phyloP scores from a whole-genome alignment of 2,888 invertebrate species.

The Drosophila nr. medialis region DNA sequence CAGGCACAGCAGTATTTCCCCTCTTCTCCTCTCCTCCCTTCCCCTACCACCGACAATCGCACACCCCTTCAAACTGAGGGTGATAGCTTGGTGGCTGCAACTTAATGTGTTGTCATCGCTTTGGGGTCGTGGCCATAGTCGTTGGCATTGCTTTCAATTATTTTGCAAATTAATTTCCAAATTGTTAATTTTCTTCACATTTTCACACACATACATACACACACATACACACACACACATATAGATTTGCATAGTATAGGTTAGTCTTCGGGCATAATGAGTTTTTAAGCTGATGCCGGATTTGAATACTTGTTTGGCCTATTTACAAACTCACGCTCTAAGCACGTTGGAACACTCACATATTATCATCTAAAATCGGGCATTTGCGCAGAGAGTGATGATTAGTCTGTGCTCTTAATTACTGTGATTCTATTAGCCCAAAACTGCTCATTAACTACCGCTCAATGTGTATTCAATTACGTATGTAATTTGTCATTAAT shows the following conservation, averaged over 20 bases:
- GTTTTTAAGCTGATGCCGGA: slow-evolving; percentile 57
- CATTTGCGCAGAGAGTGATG: slow-evolving; percentile 9
- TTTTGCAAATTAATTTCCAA: slow-evolving; percentile 80
- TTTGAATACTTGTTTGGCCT: slow-evolving; percentile 55
- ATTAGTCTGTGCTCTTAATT: slow-evolving; percentile 49
- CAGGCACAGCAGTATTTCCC: slow-evolving; percentile 20
- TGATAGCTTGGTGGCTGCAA: slow-evolving; percentile 10
- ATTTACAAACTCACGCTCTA: slow-evolving; percentile 37
- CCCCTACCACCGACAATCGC: rapidly evolving
- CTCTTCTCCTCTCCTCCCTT: too few species aligned
- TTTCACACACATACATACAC: slow-evolving; percentile 42
- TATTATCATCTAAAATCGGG: slow-evolving; percentile 40
- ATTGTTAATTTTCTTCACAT: slow-evolving; percentile 78
- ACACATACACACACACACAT: slow-evolving; percentile 14
- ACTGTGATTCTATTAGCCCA: slow-evolving; percentile 34
- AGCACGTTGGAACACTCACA: slow-evolving; percentile 6
- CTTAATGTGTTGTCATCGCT: slow-evolving; percentile 58
- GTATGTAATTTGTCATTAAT: slow-evolving; percentile 1
- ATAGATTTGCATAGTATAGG: not conserved
- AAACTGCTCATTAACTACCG: slow-evolving; percentile 23
- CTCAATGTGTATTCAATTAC: slow-evolving; percentile 23
- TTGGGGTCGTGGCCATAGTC: slow-evolving; percentile 14
- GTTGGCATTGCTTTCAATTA: slow-evolving; percentile 73
- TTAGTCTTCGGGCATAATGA: slow-evolving; percentile 49
- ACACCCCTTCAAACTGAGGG: not conserved